These are phyloP conservation scores for Phthorimaea operculella DNA, from an alignment of 1,140 invertebrate species.

Conservation along the genomic window DNA sequence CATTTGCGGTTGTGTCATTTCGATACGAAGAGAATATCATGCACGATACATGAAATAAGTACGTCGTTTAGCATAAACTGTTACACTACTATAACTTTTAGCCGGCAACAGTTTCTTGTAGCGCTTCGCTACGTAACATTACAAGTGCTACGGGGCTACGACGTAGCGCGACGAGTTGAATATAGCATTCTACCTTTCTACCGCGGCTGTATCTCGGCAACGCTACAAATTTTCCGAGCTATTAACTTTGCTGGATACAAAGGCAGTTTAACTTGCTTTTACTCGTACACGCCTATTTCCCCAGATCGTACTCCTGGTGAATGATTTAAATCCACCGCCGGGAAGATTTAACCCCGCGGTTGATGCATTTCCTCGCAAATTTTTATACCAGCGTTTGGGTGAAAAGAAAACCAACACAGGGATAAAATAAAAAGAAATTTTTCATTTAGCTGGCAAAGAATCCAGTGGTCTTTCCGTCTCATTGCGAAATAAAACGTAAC, in stretches of 20 bases:
- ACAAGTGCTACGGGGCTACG: neutral
- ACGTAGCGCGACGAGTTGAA: neutral
- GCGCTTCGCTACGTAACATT: no score
- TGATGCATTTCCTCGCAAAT: slow-evolving; percentile 1
- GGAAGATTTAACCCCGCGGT: neutral
- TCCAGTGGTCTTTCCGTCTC: no score
- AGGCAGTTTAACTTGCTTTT: slow-evolving; percentile 6
- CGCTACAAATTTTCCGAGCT: slow-evolving; percentile 5
- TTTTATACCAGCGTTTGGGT: neutral
- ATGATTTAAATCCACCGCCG: slow-evolving; percentile 4
- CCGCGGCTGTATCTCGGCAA: slow-evolving; percentile 2
- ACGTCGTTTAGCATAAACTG: no score
- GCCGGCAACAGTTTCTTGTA: no score
- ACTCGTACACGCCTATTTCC: neutral
- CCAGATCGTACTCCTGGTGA: neutral
- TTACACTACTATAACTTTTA: no score
- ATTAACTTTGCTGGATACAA: slow-evolving; percentile 7
- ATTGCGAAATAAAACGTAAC: no score
- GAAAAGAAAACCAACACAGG: neutral
- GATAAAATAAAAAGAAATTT: no score
- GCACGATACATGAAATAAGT: no score
- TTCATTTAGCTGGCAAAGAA: no score
- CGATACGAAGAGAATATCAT: no score
- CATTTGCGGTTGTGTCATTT: no score
- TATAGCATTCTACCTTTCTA: no score